Evolutionary conservation across 2,888 invertebrate genomes (phyloP).

Genomic region (Lochmaea crataegi): DNA sequence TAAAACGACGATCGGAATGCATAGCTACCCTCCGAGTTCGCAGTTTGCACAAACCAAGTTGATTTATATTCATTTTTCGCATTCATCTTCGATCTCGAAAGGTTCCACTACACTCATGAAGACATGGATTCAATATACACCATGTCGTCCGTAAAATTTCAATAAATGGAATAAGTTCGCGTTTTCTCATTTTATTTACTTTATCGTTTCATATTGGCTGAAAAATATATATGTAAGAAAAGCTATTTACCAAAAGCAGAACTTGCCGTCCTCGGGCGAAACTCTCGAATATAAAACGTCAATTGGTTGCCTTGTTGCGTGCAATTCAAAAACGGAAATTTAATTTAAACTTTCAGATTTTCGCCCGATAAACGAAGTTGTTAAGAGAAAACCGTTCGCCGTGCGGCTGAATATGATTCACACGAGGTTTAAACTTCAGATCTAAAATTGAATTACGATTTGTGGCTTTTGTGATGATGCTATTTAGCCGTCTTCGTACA

Average conservation of each 20-base stretch:
- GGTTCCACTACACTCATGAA: slow-evolving; percentile 25
- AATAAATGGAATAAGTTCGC: slow-evolving; percentile 64
- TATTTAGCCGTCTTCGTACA: not conserved
- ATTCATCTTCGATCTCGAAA: slow-evolving; percentile 22
- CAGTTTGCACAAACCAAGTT: slow-evolving; percentile 19
- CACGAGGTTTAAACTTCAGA: slow-evolving; percentile 9
- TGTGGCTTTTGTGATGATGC: slow-evolving; percentile 7
- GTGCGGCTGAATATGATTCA: slow-evolving; percentile 41
- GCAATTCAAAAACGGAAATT: slow-evolving; percentile 66
- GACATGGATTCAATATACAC: slow-evolving; percentile 28
- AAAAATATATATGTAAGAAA: slow-evolving; percentile 58
- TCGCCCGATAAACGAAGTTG: slow-evolving; percentile 42
- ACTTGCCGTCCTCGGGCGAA: slow-evolving; percentile 53
- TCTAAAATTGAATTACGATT: slow-evolving; percentile 16
- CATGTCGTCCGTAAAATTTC: slow-evolving; percentile 59
- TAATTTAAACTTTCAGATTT: slow-evolving; percentile 65
- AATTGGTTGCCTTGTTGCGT: slow-evolving; percentile 65
- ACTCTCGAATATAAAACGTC: slow-evolving; percentile 61
- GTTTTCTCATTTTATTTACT: slow-evolving; percentile 63
- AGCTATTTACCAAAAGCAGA: slow-evolving; percentile 59
- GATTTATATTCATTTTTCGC: slow-evolving; percentile 26
- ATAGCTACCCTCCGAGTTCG: not conserved
- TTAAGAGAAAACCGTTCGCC: slow-evolving; percentile 31
- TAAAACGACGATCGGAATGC: slow-evolving; percentile 12
- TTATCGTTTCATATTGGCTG: slow-evolving; percentile 53